phyloP scores from a whole-genome alignment of 2,888 invertebrate species.

The Ornithoptera priamus region DNA sequence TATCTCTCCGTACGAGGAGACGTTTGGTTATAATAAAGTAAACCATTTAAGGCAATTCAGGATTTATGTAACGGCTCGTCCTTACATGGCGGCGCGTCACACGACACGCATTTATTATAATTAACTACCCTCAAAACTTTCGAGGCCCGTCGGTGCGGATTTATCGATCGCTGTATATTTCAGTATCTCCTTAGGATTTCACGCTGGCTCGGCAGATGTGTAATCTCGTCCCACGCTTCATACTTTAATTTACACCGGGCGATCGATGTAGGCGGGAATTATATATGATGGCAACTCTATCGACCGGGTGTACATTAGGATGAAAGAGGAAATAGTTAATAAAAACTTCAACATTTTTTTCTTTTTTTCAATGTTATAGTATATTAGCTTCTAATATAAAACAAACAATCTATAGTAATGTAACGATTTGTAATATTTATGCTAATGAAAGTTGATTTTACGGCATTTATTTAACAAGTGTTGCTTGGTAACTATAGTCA shows the following conservation, averaged over 20 bases:
- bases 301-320: neutral
- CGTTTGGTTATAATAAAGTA: neutral
- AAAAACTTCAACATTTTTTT: neutral
- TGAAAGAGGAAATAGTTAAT: neutral
- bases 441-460: too few species aligned
- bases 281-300: neutral
- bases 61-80: constrained; percentile 28
- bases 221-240: constrained; percentile 20
- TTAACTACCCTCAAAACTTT: constrained; percentile 27
- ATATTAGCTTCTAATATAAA: too few species aligned
- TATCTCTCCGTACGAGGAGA: constrained; percentile 2
- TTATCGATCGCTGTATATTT: constrained; percentile 15
- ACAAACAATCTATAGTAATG: too few species aligned
- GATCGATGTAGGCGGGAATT: constrained; percentile 8
- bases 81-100: constrained; percentile 25
- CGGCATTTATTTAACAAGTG: too few species aligned
- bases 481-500: too few species aligned
- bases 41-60: constrained; percentile 22
- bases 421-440: too few species aligned
- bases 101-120: constrained; percentile 28
- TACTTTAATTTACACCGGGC: constrained; percentile 18
- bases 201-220: neutral
- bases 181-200: constrained; percentile 19
- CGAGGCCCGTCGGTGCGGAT: constrained; percentile 18
- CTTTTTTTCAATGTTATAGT: too few species aligned